These are phyloP conservation scores for Apolygus lucorum DNA, from an alignment of 1,140 invertebrate genomes.

Conservation along the genomic window DNA sequence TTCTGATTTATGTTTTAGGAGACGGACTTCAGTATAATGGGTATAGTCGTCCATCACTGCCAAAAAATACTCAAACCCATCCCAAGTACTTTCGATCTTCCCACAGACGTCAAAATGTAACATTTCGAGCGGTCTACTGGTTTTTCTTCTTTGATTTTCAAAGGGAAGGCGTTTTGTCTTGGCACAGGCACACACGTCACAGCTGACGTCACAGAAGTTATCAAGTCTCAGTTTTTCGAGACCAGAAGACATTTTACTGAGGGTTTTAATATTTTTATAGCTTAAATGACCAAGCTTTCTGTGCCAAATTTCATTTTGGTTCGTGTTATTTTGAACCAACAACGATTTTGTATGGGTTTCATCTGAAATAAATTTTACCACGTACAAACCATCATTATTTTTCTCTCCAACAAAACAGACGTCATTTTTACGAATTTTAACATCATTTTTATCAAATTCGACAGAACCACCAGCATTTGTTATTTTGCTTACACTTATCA, in stretches of 20 bases:
- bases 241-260: no score
- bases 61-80: constrained; percentile 36
- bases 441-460: constrained; percentile 15
- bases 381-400: not conserved
- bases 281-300: constrained; percentile 22
- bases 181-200: not conserved
- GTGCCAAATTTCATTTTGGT: constrained; percentile 13
- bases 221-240: not conserved
- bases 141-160: not conserved
- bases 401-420: constrained; percentile 3
- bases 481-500: constrained; percentile 21
- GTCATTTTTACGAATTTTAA: constrained; percentile 8
- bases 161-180: not conserved
- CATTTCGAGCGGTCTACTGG: constrained; percentile 11
- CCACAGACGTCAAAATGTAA: constrained; percentile 16
- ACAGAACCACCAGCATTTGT: constrained; percentile 20
- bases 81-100: constrained; percentile 9
- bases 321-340: not conserved
- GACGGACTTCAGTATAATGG: constrained; percentile 36
- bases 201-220: not conserved
- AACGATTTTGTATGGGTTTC: not conserved
- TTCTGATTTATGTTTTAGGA: constrained; percentile 37
- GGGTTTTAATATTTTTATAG: constrained; percentile 19
- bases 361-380: not conserved
- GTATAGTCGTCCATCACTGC: constrained; percentile 40